These are phyloP conservation scores for Anas georgica DNA, from an alignment of 2,797 vertebrate genomes.

Conservation along the genomic window DNA sequence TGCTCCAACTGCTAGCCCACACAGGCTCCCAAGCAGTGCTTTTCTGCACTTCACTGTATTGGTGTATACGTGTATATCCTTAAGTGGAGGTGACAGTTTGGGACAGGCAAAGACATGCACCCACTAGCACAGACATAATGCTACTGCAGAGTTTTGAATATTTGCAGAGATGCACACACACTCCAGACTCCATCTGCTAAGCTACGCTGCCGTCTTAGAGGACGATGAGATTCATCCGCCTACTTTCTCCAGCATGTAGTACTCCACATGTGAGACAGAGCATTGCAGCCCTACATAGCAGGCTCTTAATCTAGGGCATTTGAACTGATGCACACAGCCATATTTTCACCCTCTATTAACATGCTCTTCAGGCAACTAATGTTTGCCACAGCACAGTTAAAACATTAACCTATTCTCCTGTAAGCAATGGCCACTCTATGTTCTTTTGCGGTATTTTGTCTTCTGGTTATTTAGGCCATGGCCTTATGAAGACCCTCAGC, in stretches of 20 bases:
- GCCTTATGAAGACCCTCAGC: neutral
- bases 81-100: neutral
- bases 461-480: neutral
- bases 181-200: neutral
- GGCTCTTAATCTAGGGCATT: neutral
- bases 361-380: neutral
- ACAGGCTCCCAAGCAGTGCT: neutral
- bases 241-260: neutral
- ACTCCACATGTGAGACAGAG: neutral
- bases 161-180: neutral
- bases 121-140: neutral
- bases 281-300: neutral
- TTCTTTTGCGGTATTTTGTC: neutral
- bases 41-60: neutral
- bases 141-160: neutral
- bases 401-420: neutral
- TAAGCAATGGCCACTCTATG: neutral
- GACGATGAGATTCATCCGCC: neutral
- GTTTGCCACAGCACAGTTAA: neutral
- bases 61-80: rapidly evolving
- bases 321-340: neutral
- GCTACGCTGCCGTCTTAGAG: neutral
- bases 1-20: neutral
- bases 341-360: neutral
- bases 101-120: neutral